A percentile compares a stretch with the other conserved stretches of the same genome.
These are phyloP conservation scores for Clarias fuscus DNA, from an alignment of 2,797 vertebrate species.

Conservation along the genomic window DNA sequence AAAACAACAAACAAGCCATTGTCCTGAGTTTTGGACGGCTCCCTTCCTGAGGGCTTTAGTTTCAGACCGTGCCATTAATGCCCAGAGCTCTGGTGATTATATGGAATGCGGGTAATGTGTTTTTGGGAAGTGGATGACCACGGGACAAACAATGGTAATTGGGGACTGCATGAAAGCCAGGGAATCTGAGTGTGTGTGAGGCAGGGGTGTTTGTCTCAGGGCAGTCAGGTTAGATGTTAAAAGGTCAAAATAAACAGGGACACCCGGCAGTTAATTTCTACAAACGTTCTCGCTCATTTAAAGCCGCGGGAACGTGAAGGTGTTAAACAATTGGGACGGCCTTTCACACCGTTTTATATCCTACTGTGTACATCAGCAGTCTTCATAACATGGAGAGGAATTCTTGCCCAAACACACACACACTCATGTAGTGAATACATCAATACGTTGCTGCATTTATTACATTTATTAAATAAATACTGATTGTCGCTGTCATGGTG, in stretches of 20 bases:
- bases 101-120: constrained; percentile 55
- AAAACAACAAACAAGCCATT: constrained; percentile 76
- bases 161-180: constrained; percentile 30
- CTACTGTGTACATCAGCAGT: constrained; percentile 1
- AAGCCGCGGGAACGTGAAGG: background rate
- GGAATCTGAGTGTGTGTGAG: constrained; percentile 15
- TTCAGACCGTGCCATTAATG: constrained; percentile 33
- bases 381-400: background rate
- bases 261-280: background rate
- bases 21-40: constrained; percentile 69
- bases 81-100: constrained; percentile 50
- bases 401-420: background rate
- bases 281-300: constrained; percentile 3
- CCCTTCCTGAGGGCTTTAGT: constrained; percentile 71
- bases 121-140: constrained; percentile 48
- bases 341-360: background rate
- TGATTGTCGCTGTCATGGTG: background rate
- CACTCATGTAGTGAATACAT: too few relatives aligned
- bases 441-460: background rate
- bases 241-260: constrained; percentile 18
- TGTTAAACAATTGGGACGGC: background rate
- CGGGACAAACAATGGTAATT: constrained; percentile 49
- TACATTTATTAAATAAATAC: background rate
- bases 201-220: background rate
- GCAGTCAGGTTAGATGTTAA: background rate